A percentile compares a stretch with the other conserved stretches of the same genome.
phyloP scores from a whole-genome alignment of 1,140 invertebrate genomes.

The Diorhabda sublineata region DNA sequence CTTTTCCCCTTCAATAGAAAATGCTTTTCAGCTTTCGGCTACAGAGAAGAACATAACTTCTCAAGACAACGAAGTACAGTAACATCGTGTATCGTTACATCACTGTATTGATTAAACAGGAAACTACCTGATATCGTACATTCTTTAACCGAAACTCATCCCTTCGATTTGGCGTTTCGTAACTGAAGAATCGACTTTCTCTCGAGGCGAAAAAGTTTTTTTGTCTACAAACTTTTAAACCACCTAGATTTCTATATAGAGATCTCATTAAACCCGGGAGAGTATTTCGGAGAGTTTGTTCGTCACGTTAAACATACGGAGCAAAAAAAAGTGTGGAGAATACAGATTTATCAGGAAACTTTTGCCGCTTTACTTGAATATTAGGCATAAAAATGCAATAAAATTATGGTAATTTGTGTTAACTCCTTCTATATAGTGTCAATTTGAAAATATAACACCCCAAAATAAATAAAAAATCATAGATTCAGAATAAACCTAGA shows the following conservation, averaged over 20 bases:
- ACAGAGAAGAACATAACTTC: no score
- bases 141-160: constrained; percentile 2
- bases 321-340: neutral
- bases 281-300: neutral
- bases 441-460: no score
- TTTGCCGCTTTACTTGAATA: no score
- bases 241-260: neutral
- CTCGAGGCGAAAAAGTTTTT: neutral
- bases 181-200: neutral
- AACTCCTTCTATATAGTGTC: no score
- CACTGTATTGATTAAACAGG: neutral
- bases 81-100: neutral
- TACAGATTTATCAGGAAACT: neutral
- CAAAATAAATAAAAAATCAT: no score
- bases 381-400: no score
- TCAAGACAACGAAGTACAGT: no score
- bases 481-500: no score
- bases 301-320: neutral
- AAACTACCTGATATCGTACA: neutral
- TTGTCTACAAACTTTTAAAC: neutral
- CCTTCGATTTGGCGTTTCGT: neutral
- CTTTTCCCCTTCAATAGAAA: no score
- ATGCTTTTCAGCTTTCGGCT: no score
- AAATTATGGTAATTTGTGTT: no score
- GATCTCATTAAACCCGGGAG: constrained; percentile 1